Evolutionary conservation across 2,888 invertebrate species (phyloP), one percentile per base, ranked within the genome.

Genomic region (Sialis lutaria): DNA sequence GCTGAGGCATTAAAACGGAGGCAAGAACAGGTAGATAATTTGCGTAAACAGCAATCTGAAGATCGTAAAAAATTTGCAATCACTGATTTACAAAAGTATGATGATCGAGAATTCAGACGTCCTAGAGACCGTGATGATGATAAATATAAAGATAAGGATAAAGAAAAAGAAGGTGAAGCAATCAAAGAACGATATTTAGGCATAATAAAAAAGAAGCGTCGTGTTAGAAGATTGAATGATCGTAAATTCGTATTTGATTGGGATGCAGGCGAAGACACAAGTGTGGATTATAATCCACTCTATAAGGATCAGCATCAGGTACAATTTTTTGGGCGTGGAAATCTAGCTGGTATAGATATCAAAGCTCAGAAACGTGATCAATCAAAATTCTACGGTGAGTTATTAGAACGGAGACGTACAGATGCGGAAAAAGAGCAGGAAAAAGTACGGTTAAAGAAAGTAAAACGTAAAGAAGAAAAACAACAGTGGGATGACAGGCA

Each of bases 241-340:
- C 74, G 97, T 10, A 99, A 99, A 68, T 99, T 99, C 71, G 97
- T 99, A 0, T 99, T 99, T 65, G 98, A 99, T 67, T 99, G 98
- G 98, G 98, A 99, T 68, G 95, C 93, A 1, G 86, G 89, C 0
- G 98, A 99, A 66, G 98, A 99, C 60, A 99, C 98, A 0, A 92
- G 95, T 3, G 82, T 85, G 51, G 98, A 99, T 70, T 99, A 98
- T 60, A 98, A 98, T 65, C 79, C 82, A 50, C 69, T 99, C 22
- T 99, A 98, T 60, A 97, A 96, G 64, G 92, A 96, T 56, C 75
- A 88, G 44, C 97, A 98, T 67, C 90, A 95, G 67, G 89, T 93
- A 5, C 95, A 96, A 67, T 96, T 99, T 64, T 99, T 88, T 69
- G 98, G 98, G 0, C 74, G 98, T 50, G 98, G 98, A 7, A 92